Conservation (phyloP, 2,797 vertebrate species). For the Clarias laeviceps region DNA sequence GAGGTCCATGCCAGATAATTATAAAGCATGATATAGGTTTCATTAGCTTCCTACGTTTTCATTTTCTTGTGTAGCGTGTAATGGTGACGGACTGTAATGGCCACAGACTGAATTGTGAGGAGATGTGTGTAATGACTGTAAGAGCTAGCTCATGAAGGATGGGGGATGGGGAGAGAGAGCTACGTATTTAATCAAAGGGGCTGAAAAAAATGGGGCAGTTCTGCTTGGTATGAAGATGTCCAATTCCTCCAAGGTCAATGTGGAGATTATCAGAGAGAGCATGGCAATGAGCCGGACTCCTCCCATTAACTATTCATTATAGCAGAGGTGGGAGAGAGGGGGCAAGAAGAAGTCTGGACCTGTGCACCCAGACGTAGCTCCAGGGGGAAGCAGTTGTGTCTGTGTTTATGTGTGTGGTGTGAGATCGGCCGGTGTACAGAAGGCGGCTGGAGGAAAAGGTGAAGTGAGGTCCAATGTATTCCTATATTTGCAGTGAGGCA, state of each 20-base stretch:
- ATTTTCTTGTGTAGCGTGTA: not conserved
- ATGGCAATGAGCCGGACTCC: constrained; percentile 61
- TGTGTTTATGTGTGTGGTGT: constrained; percentile 33
- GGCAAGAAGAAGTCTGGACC: constrained; percentile 30
- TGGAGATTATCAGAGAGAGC: constrained; percentile 56
- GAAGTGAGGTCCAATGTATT: not conserved
- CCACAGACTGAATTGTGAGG: not conserved
- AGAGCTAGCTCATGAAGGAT: not conserved
- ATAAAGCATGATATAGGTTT: constrained; percentile 3
- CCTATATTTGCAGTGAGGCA: not conserved
- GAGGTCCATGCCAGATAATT: not conserved
- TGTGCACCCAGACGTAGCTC: constrained; percentile 44
- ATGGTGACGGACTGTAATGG: not conserved
- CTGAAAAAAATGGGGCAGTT: not conserved
- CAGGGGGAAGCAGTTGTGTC: constrained; percentile 34
- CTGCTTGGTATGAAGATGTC: constrained; percentile 41
- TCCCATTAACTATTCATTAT: constrained; percentile 75
- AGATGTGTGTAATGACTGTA: constrained; percentile 30
- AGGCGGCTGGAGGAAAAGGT: constrained; percentile 32
- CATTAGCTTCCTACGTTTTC: not conserved
- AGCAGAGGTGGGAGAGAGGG: constrained; percentile 25
- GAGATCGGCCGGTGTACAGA: constrained; percentile 1
- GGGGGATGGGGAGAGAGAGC: constrained; percentile 27
- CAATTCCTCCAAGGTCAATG: constrained; percentile 67
- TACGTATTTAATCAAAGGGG: constrained; percentile 23